Percentiles rank a stretch among this genome's conserved stretches.
These are phyloP conservation scores for Pristionchus fissidentatus DNA, from an alignment of 2,888 invertebrate species.

Conservation along the genomic window DNA sequence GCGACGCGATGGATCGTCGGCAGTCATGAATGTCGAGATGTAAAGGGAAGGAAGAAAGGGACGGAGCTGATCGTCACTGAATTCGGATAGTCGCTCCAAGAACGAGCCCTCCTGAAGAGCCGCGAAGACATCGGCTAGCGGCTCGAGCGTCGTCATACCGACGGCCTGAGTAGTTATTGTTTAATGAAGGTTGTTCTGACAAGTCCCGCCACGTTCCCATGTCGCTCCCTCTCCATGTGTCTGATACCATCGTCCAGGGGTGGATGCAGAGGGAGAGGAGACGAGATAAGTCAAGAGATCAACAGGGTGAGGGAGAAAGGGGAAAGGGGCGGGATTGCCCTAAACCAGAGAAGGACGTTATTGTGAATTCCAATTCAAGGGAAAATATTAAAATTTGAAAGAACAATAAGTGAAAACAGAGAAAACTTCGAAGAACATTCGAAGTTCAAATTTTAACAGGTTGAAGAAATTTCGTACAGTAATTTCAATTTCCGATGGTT, in stretches of 20 bases:
- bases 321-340: too few species aligned
- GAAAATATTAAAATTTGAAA: too few species aligned
- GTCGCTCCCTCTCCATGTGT: too few species aligned
- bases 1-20: background rate
- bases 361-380: too few species aligned
- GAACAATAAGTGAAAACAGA: background rate
- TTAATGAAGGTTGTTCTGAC: background rate
- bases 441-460: background rate
- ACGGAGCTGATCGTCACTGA: constrained; percentile 29
- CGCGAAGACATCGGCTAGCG: constrained; percentile 24
- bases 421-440: background rate
- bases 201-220: too few species aligned
- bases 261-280: too few species aligned
- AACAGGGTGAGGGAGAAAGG: too few species aligned
- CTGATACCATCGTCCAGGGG: too few species aligned
- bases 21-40: background rate
- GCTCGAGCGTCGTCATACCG: background rate
- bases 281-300: too few species aligned
- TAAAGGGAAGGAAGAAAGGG: constrained; percentile 39
- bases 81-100: constrained; percentile 6
- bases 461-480: background rate
- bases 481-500: background rate
- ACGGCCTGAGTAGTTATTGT: background rate
- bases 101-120: constrained; percentile 34
- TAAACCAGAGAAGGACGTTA: too few species aligned